These are phyloP conservation scores for Drosophila anomalata DNA, from an alignment of 2,888 invertebrate genomes.

Conservation along the genomic window DNA sequence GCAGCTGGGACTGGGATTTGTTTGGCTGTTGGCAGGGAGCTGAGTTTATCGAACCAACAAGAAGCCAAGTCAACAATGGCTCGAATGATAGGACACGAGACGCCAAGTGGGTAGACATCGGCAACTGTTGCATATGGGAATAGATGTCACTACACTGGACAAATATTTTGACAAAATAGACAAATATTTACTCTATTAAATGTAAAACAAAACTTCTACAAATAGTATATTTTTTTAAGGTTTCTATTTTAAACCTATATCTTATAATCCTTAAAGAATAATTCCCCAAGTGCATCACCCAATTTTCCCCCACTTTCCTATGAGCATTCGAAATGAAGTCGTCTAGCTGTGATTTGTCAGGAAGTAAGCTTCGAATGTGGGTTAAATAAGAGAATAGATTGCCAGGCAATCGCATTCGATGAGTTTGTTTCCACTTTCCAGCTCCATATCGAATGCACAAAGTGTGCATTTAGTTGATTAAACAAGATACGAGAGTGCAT, in stretches of 20 bases:
- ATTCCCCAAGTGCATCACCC: background rate
- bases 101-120: slow-evolving; percentile 4
- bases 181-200: too few relatives aligned
- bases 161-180: background rate
- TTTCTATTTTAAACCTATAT: background rate
- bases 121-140: slow-evolving; percentile 46
- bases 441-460: slow-evolving; percentile 2
- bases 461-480: slow-evolving; percentile 32
- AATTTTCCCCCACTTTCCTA: background rate
- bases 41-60: slow-evolving; percentile 75
- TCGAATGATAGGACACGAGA: slow-evolving; percentile 7
- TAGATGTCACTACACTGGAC: background rate
- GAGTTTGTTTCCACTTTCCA: slow-evolving; percentile 12
- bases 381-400: slow-evolving; percentile 35
- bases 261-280: background rate
- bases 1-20: slow-evolving; percentile 37
- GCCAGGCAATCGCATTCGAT: slow-evolving; percentile 35
- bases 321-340: slow-evolving; percentile 31
- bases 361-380: slow-evolving; percentile 39
- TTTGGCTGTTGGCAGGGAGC: slow-evolving; percentile 54
- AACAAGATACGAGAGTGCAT: background rate
- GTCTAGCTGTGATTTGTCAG: slow-evolving; percentile 39
- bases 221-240: too few relatives aligned
- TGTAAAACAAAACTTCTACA: too few relatives aligned
- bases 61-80: slow-evolving; percentile 49